Conservation (phyloP, 2,888 invertebrate genomes). For the Archips xylosteana region DNA sequence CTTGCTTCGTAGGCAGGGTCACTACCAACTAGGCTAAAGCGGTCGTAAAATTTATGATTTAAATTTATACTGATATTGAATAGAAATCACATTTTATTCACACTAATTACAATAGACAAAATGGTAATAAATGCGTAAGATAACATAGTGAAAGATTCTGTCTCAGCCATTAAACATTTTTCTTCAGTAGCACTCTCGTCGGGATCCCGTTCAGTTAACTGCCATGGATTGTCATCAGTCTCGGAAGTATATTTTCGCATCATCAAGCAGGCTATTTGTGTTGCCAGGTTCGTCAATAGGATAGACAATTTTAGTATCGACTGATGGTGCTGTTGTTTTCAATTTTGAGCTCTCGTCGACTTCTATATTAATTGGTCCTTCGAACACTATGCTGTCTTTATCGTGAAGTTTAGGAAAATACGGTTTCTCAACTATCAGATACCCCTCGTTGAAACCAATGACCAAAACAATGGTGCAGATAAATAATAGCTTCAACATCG, state of each 20-base stretch:
- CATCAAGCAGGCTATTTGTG: background rate
- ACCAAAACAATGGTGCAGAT: conserved; percentile 1
- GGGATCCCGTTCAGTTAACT: background rate
- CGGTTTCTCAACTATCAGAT: background rate
- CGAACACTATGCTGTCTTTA: background rate
- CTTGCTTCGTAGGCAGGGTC: no score
- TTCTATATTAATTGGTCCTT: background rate
- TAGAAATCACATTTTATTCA: no score
- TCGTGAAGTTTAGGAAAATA: background rate
- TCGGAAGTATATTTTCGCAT: background rate
- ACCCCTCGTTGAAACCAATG: conserved; percentile 4
- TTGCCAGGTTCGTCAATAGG: background rate
- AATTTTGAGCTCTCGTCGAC: no score
- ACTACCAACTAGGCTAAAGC: no score
- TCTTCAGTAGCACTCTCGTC: no score
- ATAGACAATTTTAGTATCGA: background rate
- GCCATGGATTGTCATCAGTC: background rate
- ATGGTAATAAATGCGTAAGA: no score
- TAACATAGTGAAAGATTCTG: no score
- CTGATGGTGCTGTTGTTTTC: background rate
- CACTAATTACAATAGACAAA: no score
- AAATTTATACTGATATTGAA: no score
- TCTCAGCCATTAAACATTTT: no score
- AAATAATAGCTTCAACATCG: conserved; percentile 20
- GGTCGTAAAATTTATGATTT: no score